Conservation (phyloP, 1,140 invertebrate species). For the Apis laboriosa region DNA sequence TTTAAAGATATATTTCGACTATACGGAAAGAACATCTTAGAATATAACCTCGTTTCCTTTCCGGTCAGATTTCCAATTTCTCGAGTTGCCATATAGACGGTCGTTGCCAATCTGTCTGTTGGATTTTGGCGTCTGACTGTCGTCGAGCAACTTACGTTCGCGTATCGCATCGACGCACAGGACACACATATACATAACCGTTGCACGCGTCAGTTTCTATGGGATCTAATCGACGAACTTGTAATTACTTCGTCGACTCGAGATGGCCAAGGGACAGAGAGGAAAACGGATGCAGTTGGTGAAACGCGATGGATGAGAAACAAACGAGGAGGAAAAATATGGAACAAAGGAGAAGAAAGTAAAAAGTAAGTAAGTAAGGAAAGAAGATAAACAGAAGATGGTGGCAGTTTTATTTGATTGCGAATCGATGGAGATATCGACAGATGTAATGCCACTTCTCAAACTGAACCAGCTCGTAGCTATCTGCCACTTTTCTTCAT, state of each 20-base stretch:
- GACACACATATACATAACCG: slow-evolving; percentile 35
- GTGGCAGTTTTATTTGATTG: slow-evolving; percentile 70
- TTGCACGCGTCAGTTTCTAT: slow-evolving; percentile 46
- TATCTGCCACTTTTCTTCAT: slow-evolving; percentile 49
- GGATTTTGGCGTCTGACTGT: slow-evolving; percentile 57
- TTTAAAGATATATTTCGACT: neutral
- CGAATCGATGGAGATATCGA: slow-evolving; percentile 73
- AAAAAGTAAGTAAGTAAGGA: neutral
- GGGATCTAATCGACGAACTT: slow-evolving; percentile 73
- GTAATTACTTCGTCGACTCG: slow-evolving; percentile 70
- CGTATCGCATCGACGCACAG: slow-evolving; percentile 40
- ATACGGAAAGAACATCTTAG: neutral
- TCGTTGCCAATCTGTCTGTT: slow-evolving; percentile 52
- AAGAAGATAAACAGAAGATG: slow-evolving; percentile 18
- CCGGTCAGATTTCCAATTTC: slow-evolving; percentile 38
- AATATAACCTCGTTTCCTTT: neutral
- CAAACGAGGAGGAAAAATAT: slow-evolving; percentile 6
- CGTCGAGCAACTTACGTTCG: slow-evolving; percentile 35
- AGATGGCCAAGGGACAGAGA: neutral
- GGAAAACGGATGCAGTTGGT: neutral
- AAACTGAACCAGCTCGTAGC: slow-evolving; percentile 54
- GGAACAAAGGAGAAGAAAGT: neutral
- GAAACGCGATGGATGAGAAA: slow-evolving; percentile 26
- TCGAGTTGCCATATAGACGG: slow-evolving; percentile 7
- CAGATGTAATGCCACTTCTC: slow-evolving; percentile 72